phyloP scores from a whole-genome alignment of 2,113 vertebrate genomes.

The Promerops cafer region DNA sequence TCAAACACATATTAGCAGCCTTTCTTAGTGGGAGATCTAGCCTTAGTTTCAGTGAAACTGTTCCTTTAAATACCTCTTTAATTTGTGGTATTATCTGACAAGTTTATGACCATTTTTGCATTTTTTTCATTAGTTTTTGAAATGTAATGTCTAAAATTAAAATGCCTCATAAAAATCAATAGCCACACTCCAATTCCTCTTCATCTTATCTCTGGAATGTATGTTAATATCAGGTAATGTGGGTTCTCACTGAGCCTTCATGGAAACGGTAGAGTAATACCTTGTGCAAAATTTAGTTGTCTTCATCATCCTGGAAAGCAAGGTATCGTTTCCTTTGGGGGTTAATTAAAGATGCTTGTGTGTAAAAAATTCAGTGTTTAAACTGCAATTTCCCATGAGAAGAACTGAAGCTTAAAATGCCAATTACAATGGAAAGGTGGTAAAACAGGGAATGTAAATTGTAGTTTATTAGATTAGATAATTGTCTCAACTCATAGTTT shows the following conservation, averaged over 20 bases:
- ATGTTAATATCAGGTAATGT: not conserved
- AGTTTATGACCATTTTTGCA: not conserved
- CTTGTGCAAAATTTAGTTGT: not conserved
- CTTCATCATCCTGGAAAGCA: not conserved
- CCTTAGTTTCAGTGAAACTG: not conserved
- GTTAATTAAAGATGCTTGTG: not conserved
- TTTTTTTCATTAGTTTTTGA: not conserved
- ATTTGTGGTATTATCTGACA: not conserved
- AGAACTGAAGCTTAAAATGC: not conserved
- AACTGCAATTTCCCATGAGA: not conserved
- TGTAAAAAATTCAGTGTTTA: slow-evolving; percentile 5
- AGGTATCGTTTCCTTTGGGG: not conserved
- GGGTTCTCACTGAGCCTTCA: not conserved
- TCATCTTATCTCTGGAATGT: not conserved
- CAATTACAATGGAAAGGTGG: not conserved
- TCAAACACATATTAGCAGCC: not conserved
- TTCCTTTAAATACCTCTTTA: not conserved
- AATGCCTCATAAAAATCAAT: not conserved
- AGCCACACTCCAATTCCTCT: not conserved
- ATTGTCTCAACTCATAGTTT: not conserved
- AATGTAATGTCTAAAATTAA: not conserved
- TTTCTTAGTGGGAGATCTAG: not conserved
- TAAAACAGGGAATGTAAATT: not conserved
- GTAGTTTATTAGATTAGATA: not conserved
- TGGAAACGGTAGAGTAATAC: not conserved